Base-by-base conservation (phyloP, 2,797 vertebrate species). In the Holocentrus rufus region DNA sequence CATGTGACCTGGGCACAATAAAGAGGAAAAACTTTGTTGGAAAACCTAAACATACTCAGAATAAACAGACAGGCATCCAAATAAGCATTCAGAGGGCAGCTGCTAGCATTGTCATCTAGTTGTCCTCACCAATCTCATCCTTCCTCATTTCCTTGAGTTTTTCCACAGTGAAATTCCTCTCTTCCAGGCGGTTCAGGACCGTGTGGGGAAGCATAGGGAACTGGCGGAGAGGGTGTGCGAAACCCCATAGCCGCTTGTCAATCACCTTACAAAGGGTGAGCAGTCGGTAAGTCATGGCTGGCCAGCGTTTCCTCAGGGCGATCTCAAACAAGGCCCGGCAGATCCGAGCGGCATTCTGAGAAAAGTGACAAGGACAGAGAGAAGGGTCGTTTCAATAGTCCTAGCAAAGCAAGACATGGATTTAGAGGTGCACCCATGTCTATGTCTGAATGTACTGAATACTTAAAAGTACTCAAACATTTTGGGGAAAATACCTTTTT, bases 131-230 rank as follows among this genome's bases (percentile, higher is more conserved):
- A 64, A 99, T 99, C 92, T 99, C 98, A 80, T 99, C 97, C 90
- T 98, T 99, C 78, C 92, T 95, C 98, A 99, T 98, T 80, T 99
- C 98, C 90, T 96, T 98, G 56, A 99, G 94, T 74, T 96, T 97
- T 93, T 99, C 98, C 80, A 99, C 76, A 9, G 94, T 95, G 46
- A 99, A 95, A 23, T 96, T 98, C 92, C 94, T 96, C 84, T 97
- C 96, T 86, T 99, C 97, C 88, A 99, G 68, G 76, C 94, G 95
- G 80, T 92, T 89, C 62, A 99, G 93, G 18, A 97, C 93, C 0
- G 94, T 86, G 7, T 92, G 92, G 44, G 96, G 97, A 23, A 99
- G 86, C 59, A 77, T 86, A 30, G 94, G 85, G 91, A 99, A 99
- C 87, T 99, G 98, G 13, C 97, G 95, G 65, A 99, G 93, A 31